A percentile compares a stretch with the other conserved stretches of the same genome.
phyloP scores from a whole-genome alignment of 2,797 vertebrate genomes.

The Linurgus olivaceus region DNA sequence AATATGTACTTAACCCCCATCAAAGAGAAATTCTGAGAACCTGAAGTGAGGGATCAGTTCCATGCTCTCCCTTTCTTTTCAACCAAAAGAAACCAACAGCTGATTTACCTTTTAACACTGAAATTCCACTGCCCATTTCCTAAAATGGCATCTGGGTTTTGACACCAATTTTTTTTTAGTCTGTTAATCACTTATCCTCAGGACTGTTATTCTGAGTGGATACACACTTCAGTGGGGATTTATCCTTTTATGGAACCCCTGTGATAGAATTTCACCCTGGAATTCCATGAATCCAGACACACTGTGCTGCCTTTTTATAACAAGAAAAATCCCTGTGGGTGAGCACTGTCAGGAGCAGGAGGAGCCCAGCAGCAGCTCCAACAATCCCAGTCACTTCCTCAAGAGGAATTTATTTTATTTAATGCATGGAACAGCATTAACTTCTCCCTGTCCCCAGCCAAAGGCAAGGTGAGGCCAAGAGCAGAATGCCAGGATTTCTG shows the following conservation, averaged over 20 bases:
- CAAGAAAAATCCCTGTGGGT: not conserved
- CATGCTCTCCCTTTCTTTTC: not conserved
- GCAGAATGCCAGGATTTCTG: not conserved
- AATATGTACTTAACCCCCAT: not conserved
- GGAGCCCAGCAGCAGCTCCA: not conserved
- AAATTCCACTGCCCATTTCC: not conserved
- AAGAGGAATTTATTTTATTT: not conserved
- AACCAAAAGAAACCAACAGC: not conserved
- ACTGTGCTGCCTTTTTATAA: not conserved
- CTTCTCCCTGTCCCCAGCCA: not conserved
- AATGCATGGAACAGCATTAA: not conserved
- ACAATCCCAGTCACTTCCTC: not conserved
- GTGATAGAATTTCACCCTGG: not conserved
- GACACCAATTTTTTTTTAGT: not conserved
- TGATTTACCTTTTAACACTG: not conserved
- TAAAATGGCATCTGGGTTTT: not conserved
- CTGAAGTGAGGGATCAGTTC: not conserved
- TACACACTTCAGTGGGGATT: not conserved
- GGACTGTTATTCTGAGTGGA: not conserved
- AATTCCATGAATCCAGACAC: not conserved
- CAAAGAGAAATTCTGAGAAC: not conserved
- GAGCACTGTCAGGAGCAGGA: not conserved
- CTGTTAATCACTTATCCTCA: not conserved
- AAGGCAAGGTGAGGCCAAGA: not conserved
- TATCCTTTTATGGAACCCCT: not conserved